These are phyloP conservation scores for Fregata magnificens DNA, from an alignment of 2,113 vertebrate species.

Conservation along the genomic window DNA sequence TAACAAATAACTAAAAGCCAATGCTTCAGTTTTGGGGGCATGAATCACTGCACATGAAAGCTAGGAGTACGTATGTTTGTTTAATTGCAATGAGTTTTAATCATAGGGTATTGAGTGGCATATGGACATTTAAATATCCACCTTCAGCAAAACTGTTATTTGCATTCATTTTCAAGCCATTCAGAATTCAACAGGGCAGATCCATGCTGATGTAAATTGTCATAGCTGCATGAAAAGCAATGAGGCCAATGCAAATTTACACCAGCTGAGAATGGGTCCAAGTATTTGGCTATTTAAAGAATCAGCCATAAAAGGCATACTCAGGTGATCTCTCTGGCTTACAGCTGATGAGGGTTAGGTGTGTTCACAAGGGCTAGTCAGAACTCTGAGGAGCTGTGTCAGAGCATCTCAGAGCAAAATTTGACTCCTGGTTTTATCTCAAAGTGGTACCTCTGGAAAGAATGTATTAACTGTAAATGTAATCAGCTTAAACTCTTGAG, in stretches of 20 bases:
- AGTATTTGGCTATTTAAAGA: not conserved
- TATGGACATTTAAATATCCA: not conserved
- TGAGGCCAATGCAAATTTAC: not conserved
- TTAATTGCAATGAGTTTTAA: not conserved
- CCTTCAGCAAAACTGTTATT: not conserved
- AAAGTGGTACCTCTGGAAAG: not conserved
- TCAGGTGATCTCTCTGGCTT: not conserved
- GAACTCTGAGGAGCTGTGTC: not conserved
- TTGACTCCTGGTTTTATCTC: not conserved
- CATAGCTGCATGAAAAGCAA: not conserved
- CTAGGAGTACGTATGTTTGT: not conserved
- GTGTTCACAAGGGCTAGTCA: not conserved
- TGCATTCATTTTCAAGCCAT: not conserved
- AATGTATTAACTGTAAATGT: not conserved
- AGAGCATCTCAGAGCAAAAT: not conserved
- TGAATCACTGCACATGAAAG: not conserved
- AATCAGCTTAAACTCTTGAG: not conserved
- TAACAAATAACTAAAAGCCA: not conserved
- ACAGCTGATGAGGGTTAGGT: not conserved
- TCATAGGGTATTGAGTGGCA: not conserved
- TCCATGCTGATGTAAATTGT: not conserved
- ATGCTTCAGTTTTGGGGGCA: accelerated
- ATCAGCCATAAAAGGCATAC: not conserved
- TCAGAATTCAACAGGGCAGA: not conserved
- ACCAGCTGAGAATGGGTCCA: not conserved